A percentile compares a stretch with the other conserved stretches of the same genome.
Evolutionary conservation across 2,888 invertebrate genomes (phyloP).

Genomic region (Nezara viridula): DNA sequence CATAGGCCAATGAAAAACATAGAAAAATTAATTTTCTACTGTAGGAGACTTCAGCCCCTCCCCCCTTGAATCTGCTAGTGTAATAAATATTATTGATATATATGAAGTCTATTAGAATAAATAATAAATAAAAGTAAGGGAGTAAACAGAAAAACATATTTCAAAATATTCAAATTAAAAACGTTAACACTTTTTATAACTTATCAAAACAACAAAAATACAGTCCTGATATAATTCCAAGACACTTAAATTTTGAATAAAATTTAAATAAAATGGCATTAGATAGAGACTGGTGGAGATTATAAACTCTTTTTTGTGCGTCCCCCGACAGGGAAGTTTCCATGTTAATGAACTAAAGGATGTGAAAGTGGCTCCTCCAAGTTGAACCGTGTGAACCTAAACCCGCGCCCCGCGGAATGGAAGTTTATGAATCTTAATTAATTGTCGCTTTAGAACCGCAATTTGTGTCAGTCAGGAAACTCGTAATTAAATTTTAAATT

Average conservation of each 20-base stretch:
- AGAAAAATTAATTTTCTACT: no score
- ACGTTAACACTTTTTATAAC: background rate
- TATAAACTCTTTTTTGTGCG: background rate
- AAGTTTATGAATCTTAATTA: conserved; percentile 16
- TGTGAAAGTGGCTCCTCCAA: conserved; percentile 3
- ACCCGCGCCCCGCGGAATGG: background rate
- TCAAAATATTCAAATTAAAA: background rate
- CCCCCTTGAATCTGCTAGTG: no score
- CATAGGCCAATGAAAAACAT: no score
- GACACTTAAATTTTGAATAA: background rate
- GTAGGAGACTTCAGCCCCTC: no score
- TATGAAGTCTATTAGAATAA: no score
- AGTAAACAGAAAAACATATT: background rate
- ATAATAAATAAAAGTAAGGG: background rate
- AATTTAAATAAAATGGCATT: conserved; percentile 10
- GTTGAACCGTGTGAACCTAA: conserved; percentile 35
- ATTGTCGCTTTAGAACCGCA: background rate
- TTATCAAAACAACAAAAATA: background rate
- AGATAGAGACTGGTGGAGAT: background rate
- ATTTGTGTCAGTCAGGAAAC: background rate
- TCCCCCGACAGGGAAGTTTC: background rate
- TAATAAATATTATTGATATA: no score
- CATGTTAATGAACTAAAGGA: conserved; percentile 24
- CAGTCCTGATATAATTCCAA: background rate
- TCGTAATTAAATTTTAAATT: background rate